These are phyloP conservation scores for Mythimna impura DNA, from an alignment of 2,888 invertebrate species.

Conservation along the genomic window DNA sequence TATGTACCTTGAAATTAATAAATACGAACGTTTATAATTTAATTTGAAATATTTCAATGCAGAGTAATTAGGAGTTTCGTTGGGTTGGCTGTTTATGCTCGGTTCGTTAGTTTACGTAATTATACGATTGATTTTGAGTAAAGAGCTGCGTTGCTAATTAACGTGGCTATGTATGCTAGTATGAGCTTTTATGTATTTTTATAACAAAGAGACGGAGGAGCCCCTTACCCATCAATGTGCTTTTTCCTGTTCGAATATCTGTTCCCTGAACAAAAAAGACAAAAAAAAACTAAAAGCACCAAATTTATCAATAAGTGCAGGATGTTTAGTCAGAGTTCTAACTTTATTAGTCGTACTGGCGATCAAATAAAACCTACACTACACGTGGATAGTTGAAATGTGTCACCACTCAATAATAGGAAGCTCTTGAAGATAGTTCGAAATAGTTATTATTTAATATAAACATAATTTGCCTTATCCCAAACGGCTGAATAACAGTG, in stretches of 20 bases:
- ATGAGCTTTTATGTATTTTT: not conserved
- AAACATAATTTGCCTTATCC: not conserved
- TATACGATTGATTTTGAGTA: constrained; percentile 51
- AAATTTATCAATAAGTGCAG: not conserved
- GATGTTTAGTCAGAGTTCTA: constrained; percentile 16
- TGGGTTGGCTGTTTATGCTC: constrained; percentile 26
- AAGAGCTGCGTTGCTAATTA: constrained; percentile 39
- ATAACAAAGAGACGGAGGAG: not conserved
- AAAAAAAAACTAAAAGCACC: not conserved
- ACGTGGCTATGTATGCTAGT: not conserved
- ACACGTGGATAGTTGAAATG: constrained; percentile 10
- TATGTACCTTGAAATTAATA: constrained; percentile 8
- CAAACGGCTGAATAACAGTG: no score
- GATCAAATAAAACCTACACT: constrained; percentile 13
- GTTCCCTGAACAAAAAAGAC: not conserved
- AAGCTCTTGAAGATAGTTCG: not conserved
- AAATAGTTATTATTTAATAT: not conserved
- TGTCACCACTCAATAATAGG: not conserved
- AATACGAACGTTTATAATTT: constrained; percentile 30
- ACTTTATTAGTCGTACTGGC: not conserved
- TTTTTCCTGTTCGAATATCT: not conserved
- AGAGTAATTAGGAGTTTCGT: constrained; percentile 24
- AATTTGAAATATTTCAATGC: constrained; percentile 33
- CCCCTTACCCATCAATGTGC: no score
- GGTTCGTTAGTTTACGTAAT: constrained; percentile 53